phyloP scores from a whole-genome alignment of 2,797 vertebrate genomes.

The Ataeniobius toweri region DNA sequence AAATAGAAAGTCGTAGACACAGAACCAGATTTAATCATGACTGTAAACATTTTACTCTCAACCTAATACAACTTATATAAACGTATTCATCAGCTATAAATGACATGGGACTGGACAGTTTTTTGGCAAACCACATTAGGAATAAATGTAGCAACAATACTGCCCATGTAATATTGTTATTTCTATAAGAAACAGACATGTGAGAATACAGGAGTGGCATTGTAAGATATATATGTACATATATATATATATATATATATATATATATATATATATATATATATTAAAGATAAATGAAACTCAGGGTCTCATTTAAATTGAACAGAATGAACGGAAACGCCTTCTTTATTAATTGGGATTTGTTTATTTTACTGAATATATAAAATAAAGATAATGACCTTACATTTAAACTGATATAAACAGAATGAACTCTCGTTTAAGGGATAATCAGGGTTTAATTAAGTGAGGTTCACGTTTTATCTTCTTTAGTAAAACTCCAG shows the following conservation, averaged over 20 bases:
- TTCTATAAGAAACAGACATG: not conserved
- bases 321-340: not conserved
- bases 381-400: not conserved
- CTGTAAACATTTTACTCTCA: slow-evolving; percentile 3
- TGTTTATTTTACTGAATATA: not conserved
- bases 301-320: not conserved
- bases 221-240: not conserved
- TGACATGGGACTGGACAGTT: slow-evolving; percentile 3
- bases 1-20: not conserved
- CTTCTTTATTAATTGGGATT: not conserved
- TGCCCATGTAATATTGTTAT: not conserved
- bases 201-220: not conserved
- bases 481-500: not conserved
- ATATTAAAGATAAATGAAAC: not conserved
- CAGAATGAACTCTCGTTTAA: not conserved
- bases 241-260: too few relatives aligned
- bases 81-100: not conserved
- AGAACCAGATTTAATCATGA: not conserved
- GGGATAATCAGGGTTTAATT: not conserved
- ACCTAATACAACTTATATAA: not conserved
- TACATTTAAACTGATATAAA: not conserved
- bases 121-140: not conserved
- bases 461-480: not conserved
- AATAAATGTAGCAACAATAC: not conserved
- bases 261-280: too few relatives aligned